These are phyloP conservation scores for Oophaga sylvatica DNA, from an alignment of 2,797 vertebrate genomes.

Conservation along the genomic window DNA sequence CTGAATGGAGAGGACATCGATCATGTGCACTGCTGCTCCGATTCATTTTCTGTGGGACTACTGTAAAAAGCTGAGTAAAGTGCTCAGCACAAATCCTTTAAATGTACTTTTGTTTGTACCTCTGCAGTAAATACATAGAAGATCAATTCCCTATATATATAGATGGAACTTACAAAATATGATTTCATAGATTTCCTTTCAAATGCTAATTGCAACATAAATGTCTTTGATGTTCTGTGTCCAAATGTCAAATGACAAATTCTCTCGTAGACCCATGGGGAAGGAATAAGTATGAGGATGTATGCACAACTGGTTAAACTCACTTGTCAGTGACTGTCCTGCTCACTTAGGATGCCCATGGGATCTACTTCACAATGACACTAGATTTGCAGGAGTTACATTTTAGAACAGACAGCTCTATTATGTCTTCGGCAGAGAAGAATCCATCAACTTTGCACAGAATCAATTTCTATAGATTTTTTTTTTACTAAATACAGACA, in stretches of 20 bases:
- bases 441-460: slow-evolving; percentile 61
- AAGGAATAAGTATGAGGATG: slow-evolving; percentile 31
- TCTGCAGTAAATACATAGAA: no score
- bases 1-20: no score
- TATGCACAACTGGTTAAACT: slow-evolving; percentile 46
- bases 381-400: slow-evolving; percentile 59
- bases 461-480: slow-evolving; percentile 62
- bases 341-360: slow-evolving; percentile 42
- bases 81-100: no score
- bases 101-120: no score
- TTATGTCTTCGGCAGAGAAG: slow-evolving; percentile 59
- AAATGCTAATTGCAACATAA: slow-evolving; percentile 25
- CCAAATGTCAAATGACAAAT: slow-evolving; percentile 24
- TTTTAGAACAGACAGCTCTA: slow-evolving; percentile 60
- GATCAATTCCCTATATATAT: no score
- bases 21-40: no score
- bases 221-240: slow-evolving; percentile 15
- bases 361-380: slow-evolving; percentile 58
- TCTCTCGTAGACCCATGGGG: background rate
- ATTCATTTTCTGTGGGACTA: no score
- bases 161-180: background rate
- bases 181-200: slow-evolving; percentile 6
- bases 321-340: slow-evolving; percentile 49
- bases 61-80: no score
- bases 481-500: slow-evolving; percentile 55